Evolutionary conservation across 2,113 vertebrate genomes (phyloP).

Genomic region (Copsychus sechellarum): DNA sequence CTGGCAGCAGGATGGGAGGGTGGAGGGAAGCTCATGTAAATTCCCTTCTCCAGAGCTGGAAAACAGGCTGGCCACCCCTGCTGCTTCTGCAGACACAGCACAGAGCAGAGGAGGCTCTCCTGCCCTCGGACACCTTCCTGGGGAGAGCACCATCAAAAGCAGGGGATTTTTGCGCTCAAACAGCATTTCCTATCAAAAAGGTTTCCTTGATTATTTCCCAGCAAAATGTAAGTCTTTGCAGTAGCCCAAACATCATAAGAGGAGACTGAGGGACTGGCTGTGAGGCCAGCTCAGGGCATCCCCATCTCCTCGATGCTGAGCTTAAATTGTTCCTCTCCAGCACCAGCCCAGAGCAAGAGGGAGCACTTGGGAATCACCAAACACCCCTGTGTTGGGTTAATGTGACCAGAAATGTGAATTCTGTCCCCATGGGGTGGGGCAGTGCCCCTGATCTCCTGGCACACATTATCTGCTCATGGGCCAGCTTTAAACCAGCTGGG

Average conservation of each 20-base stretch:
- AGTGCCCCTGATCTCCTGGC: no score
- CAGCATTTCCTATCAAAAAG: not conserved
- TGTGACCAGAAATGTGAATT: no score
- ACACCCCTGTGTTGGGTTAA: no score
- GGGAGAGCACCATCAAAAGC: not conserved
- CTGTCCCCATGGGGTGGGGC: no score
- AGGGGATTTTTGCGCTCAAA: not conserved
- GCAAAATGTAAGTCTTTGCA: not conserved
- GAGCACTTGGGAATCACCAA: not conserved
- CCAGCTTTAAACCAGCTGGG: no score
- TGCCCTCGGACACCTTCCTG: not conserved
- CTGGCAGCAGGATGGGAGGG: not conserved
- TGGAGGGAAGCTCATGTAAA: not conserved
- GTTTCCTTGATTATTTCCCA: not conserved
- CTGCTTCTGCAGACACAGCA: not conserved
- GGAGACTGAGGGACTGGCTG: not conserved
- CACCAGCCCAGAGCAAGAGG: not conserved
- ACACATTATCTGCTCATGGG: no score
- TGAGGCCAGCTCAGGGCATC: not conserved
- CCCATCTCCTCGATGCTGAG: not conserved
- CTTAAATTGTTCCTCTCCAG: not conserved
- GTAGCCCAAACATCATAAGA: not conserved
- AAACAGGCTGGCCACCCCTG: not conserved
- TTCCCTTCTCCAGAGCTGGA: conserved; percentile 1
- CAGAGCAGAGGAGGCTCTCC: conserved; percentile 10